A percentile compares a stretch with the other conserved stretches of the same genome.
These are phyloP conservation scores for Trochalopteron elliotii DNA, from an alignment of 2,113 vertebrate species.

Conservation along the genomic window DNA sequence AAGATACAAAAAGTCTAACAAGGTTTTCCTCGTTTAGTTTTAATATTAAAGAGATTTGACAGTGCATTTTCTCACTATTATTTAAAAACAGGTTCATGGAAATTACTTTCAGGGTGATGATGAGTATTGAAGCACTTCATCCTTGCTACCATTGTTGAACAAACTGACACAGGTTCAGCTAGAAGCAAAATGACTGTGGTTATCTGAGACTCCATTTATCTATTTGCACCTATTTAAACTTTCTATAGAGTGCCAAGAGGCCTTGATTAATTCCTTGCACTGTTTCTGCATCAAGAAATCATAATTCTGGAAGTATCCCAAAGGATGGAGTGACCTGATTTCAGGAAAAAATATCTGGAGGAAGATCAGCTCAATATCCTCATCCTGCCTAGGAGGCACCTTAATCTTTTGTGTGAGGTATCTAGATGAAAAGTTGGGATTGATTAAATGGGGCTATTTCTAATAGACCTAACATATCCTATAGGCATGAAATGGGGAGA, in stretches of 20 bases:
- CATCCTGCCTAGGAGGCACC: background rate
- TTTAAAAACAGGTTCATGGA: background rate
- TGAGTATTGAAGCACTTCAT: background rate
- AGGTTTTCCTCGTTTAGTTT: background rate
- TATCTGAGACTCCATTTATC: background rate
- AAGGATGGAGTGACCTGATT: background rate
- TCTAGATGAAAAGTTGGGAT: background rate
- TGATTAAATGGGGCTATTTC: background rate
- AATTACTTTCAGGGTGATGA: background rate
- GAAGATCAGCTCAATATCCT: background rate
- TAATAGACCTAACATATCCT: background rate
- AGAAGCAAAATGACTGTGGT: background rate
- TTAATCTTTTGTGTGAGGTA: background rate
- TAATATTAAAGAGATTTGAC: background rate
- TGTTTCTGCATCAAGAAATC: conserved; percentile 8
- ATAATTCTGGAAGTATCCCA: background rate
- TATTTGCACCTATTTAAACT: conserved; percentile 8
- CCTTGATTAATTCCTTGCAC: conserved; percentile 3
- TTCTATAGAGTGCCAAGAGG: background rate
- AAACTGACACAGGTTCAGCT: background rate
- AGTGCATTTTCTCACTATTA: background rate
- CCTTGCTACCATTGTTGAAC: background rate
- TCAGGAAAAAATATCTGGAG: background rate
- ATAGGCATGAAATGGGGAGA: background rate
- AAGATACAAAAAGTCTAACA: background rate